Percentiles rank a stretch among this genome's conserved stretches.
Conservation (phyloP, 2,797 vertebrate genomes). For the Epinephelus malabaricus region DNA sequence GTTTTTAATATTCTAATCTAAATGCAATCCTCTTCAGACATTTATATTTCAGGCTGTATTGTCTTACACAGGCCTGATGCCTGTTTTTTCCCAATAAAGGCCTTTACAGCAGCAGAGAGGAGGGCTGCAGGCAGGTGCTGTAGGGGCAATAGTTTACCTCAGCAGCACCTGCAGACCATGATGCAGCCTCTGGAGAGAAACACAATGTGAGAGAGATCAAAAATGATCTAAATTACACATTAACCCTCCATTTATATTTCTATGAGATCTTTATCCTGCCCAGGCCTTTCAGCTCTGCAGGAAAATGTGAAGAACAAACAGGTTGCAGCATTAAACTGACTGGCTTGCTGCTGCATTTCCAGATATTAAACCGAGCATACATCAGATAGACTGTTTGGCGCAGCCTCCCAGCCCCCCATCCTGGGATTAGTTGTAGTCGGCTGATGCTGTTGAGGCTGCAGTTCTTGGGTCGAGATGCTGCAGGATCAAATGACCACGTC, state of each 20-base stretch:
- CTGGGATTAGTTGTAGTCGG: slow-evolving; percentile 73
- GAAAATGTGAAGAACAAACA: neutral
- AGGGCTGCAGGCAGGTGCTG: slow-evolving; percentile 54
- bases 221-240: neutral
- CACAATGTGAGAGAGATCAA: too few relatives aligned
- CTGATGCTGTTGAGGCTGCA: slow-evolving; percentile 77
- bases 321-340: neutral
- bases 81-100: neutral
- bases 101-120: slow-evolving; percentile 8
- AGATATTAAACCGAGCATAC: slow-evolving; percentile 34
- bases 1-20: too few relatives aligned
- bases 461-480: slow-evolving; percentile 76
- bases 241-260: neutral
- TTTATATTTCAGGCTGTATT: neutral
- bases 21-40: too few relatives aligned
- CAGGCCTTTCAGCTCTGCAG: neutral
- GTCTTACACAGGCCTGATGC: too few relatives aligned
- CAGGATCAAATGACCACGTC: slow-evolving; percentile 87
- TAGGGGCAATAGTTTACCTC: neutral
- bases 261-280: neutral
- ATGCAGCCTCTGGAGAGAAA: neutral
- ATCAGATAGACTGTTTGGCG: slow-evolving; percentile 29
- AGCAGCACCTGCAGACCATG: slow-evolving; percentile 21
- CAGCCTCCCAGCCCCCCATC: slow-evolving; percentile 55
- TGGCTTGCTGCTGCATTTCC: slow-evolving; percentile 29